phyloP scores from a whole-genome alignment of 2,797 vertebrate species.

The Peromyscus eremicus region DNA sequence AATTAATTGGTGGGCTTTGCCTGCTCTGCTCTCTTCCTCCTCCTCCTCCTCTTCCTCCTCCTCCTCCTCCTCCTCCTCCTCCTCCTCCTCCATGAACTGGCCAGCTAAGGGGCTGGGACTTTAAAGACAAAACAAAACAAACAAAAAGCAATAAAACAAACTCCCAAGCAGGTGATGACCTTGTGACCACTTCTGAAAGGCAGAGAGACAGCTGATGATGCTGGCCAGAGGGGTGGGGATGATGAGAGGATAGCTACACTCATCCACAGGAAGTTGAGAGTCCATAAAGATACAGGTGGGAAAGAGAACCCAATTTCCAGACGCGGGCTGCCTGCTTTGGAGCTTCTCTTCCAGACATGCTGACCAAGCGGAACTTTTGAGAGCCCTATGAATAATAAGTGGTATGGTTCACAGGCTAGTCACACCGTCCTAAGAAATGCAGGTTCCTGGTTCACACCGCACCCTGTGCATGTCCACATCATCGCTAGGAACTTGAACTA shows the following conservation, averaged over 20 bases:
- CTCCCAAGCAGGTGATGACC: conserved; percentile 21
- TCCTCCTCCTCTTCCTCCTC: conserved; percentile 76
- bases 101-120: conserved; percentile 55
- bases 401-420: not conserved
- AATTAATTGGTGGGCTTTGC: conserved; percentile 93
- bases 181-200: not conserved
- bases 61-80: too few relatives aligned
- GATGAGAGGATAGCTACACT: too few relatives aligned
- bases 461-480: not conserved
- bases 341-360: accelerated
- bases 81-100: conserved; percentile 79
- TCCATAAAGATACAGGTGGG: not conserved
- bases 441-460: not conserved
- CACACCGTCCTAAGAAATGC: not conserved
- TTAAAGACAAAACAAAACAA: conserved; percentile 33
- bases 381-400: not conserved
- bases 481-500: not conserved
- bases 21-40: conserved; percentile 76
- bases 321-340: not conserved
- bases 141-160: not conserved
- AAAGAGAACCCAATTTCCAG: not conserved
- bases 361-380: not conserved
- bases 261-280: not conserved
- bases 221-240: not conserved
- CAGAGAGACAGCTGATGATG: not conserved